Percentiles rank a stretch among this genome's conserved stretches.
These are phyloP conservation scores for Ceratina australensis DNA, from an alignment of 1,140 invertebrate species.

Conservation along the genomic window DNA sequence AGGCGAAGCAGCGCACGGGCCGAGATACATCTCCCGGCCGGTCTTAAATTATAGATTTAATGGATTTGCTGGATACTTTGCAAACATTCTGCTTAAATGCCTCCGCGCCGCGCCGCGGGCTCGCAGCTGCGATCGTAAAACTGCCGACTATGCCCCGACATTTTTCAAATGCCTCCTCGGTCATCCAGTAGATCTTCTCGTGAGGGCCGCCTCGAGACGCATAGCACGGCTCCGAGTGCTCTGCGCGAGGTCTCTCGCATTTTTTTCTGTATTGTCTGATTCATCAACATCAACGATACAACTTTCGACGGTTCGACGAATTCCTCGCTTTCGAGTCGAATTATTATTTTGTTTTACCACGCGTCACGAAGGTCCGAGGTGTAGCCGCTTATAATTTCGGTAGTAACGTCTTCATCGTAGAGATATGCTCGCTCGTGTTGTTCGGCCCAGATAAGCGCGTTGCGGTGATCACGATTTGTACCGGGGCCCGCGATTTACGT, in stretches of 20 bases:
- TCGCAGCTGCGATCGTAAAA: conserved; percentile 59
- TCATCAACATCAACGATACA: too few relatives aligned
- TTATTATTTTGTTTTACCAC: too few relatives aligned
- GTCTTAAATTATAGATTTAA: conserved; percentile 56
- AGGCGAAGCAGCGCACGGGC: neutral
- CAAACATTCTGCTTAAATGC: conserved; percentile 46
- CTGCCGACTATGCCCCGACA: conserved; percentile 32
- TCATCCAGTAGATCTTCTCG: conserved; percentile 13
- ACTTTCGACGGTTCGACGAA: too few relatives aligned
- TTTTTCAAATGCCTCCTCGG: conserved; percentile 51
- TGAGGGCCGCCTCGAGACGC: neutral
- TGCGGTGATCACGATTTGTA: conserved; percentile 27
- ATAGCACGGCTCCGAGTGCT: neutral
- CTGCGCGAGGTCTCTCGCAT: neutral
- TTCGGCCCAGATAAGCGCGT: neutral
- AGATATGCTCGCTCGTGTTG: too few relatives aligned
- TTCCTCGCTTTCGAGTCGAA: too few relatives aligned
- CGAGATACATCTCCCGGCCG: conserved; percentile 45
- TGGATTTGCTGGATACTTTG: conserved; percentile 52
- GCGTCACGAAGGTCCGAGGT: too few relatives aligned
- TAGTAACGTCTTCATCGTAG: neutral
- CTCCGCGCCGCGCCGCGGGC: neutral
- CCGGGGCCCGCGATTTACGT: conserved; percentile 64
- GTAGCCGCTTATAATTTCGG: neutral
- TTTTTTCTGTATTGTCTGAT: neutral